Evolutionary conservation across 2,113 vertebrate species (phyloP).

Genomic region (Aplodontia rufa): DNA sequence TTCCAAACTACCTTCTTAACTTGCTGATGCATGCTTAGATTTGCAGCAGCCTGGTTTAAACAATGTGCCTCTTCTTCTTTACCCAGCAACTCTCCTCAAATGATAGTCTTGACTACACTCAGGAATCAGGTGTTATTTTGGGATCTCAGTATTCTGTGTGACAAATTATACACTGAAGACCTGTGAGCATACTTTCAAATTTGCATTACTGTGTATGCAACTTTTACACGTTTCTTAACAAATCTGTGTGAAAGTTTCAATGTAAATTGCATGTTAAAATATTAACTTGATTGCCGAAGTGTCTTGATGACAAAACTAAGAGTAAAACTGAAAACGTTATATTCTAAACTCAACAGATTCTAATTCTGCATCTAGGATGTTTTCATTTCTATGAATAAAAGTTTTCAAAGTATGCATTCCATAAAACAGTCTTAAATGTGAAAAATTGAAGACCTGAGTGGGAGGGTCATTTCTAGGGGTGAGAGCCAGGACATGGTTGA

Average conservation of each 20-base stretch:
- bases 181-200: not conserved
- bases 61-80: not conserved
- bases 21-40: constrained; percentile 51
- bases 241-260: not conserved
- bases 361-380: not conserved
- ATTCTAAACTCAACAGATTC: constrained; percentile 13
- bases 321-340: not conserved
- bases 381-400: not conserved
- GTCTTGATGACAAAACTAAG: not conserved
- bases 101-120: not conserved
- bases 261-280: not conserved
- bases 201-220: not conserved
- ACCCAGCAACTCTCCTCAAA: not conserved
- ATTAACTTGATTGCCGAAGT: not conserved
- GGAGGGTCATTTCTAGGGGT: constrained; percentile 15
- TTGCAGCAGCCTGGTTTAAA: not conserved
- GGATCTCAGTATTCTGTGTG: not conserved
- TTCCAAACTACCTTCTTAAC: constrained; percentile 60
- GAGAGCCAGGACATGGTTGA: not conserved
- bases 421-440: not conserved
- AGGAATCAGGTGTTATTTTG: not conserved
- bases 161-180: not conserved
- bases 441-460: constrained; percentile 1
- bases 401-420: not conserved
- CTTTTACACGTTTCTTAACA: not conserved